Evolutionary conservation across 1,140 invertebrate species (phyloP).

Genomic region (Heliconius eleuchia): DNA sequence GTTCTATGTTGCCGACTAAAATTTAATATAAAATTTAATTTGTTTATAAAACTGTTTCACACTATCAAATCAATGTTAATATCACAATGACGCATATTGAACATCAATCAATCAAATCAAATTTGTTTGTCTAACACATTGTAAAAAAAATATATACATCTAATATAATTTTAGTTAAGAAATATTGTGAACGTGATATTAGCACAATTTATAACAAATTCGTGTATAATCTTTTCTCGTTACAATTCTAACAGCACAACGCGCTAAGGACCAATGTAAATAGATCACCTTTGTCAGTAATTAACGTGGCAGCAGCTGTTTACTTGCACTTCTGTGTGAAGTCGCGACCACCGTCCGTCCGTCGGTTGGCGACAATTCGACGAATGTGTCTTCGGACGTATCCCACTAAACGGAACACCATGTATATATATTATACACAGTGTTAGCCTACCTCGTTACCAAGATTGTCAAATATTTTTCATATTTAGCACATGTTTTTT

Average conservation of each 20-base stretch:
- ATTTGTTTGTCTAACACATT: neutral
- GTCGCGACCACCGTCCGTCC: constrained; percentile 72
- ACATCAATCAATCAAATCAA: neutral
- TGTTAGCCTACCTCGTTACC: constrained; percentile 55
- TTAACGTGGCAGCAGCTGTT: constrained; percentile 75
- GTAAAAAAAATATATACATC: no score
- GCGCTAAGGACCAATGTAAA: constrained; percentile 63
- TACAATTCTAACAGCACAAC: constrained; percentile 39
- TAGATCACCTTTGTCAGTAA: constrained; percentile 70
- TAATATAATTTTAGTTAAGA: neutral
- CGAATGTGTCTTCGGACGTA: constrained; percentile 58
- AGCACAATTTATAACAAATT: constrained; percentile 42
- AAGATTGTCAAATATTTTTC: constrained; percentile 50
- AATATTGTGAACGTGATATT: constrained; percentile 35
- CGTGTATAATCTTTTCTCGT: constrained; percentile 45
- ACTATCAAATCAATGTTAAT: neutral
- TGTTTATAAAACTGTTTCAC: no score
- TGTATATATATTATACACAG: constrained; percentile 38
- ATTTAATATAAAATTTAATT: no score
- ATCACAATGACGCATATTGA: constrained; percentile 4
- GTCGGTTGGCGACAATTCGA: constrained; percentile 65
- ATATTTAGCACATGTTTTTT: constrained; percentile 35
- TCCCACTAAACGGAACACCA: constrained; percentile 50
- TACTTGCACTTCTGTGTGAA: constrained; percentile 71
- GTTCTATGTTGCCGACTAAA: no score